Evolutionary conservation across 1,140 invertebrate genomes (phyloP), one percentile per base, ranked within the genome.

Genomic region (Aleiodes sp.): DNA sequence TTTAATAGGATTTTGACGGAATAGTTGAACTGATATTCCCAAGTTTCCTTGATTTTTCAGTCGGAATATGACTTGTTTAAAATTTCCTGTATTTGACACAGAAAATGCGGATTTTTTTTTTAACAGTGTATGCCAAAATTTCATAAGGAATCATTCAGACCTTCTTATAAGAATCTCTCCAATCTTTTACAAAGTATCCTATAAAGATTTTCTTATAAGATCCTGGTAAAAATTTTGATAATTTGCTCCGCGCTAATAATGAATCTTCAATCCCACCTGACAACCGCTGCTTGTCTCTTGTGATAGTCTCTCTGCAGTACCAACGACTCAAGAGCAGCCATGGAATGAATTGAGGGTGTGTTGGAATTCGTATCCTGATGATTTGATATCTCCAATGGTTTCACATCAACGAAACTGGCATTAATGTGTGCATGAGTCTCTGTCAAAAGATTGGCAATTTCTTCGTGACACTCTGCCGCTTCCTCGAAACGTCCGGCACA

Each of bases 241-340:
- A 35, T 6, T n/a, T 35, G 10, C 31, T 6, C 4, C 31, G 4
- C 4, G 4, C 31, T 4, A 60, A 31, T 29, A 33, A 28, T 14
- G 8, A 64, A 16, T 29, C n/a, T 52, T 2, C 21, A 28, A 65
- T 8, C 37, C 70, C 72, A 87, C 86, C 82, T 84, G 21, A 86
- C 81, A 63, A 87, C 80, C 63, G 82, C 79, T 14, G 82, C 80
- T 82, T 91, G 90, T 81, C 88, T 88, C 26, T 86, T 84, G 68
- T 91, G 90, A 75, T 90, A 90, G 72, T 89, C 88, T 35, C 88
- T 84, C 78, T 92, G 90, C 1, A 91, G 77, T 21, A 85, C 86
- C 0, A 92, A 83, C 2, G 90, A 91, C 80, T 91, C 89, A 31
- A 90, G 73, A 16, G 80, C 81, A 2, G 78, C 52, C 1, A 79